Conservation (phyloP, 2,888 invertebrate species). For the Bhutanitis thaidina region DNA sequence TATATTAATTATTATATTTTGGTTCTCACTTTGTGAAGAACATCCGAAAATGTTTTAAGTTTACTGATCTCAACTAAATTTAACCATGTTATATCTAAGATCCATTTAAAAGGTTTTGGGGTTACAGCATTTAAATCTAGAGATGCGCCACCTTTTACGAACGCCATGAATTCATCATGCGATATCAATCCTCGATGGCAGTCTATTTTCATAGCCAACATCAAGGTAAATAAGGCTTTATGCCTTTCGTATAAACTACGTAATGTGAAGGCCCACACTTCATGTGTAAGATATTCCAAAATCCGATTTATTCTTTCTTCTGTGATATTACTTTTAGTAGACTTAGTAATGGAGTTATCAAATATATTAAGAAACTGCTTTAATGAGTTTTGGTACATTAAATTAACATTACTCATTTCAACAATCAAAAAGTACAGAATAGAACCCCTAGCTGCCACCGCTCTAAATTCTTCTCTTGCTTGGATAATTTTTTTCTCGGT, state of each 20-base stretch:
- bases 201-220: constrained; percentile 97
- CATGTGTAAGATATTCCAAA: constrained; percentile 91
- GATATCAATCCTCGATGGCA: constrained; percentile 89
- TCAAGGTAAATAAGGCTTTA: constrained; percentile 94
- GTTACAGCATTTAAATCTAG: constrained; percentile 94
- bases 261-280: constrained; percentile 95
- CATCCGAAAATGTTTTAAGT: constrained; percentile 87
- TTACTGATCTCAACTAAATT: constrained; percentile 96
- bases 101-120: constrained; percentile 97
- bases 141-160: constrained; percentile 98
- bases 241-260: constrained; percentile 96
- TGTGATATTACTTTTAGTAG: constrained; percentile 90
- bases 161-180: constrained; percentile 95
- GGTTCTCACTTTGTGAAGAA: constrained; percentile 83
- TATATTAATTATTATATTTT: not conserved
- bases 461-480: constrained; percentile 96
- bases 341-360: constrained; percentile 95
- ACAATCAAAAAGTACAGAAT: constrained; percentile 97
- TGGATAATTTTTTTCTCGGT: constrained; percentile 96
- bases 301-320: constrained; percentile 94
- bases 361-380: constrained; percentile 96
- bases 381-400: constrained; percentile 98
- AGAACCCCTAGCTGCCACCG: constrained; percentile 96
- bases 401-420: constrained; percentile 97
- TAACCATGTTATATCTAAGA: constrained; percentile 96